A percentile compares a stretch with the other conserved stretches of the same genome.
These are phyloP conservation scores for Sturnira hondurensis DNA, from an alignment of 2,113 vertebrate species.

Conservation along the genomic window DNA sequence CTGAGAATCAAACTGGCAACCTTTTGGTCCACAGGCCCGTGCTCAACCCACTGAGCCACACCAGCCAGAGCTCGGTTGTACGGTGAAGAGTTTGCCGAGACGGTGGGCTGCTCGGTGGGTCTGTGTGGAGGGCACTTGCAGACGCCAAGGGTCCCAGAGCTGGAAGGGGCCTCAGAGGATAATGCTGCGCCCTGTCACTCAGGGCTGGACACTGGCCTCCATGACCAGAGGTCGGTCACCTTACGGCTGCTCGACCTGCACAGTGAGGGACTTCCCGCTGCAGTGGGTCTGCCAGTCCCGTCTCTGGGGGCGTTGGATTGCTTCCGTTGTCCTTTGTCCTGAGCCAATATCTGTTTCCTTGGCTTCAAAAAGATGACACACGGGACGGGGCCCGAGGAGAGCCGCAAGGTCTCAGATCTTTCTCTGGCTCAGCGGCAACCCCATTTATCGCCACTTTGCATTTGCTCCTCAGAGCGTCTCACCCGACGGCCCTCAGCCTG, in stretches of 20 bases:
- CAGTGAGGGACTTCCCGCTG: not conserved
- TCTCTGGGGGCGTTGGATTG: not conserved
- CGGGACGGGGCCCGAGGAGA: not conserved
- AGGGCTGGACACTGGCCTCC: not conserved
- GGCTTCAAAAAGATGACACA: not conserved
- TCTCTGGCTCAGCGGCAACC: not conserved
- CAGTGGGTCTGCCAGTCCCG: not conserved
- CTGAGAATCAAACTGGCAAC: too few relatives aligned
- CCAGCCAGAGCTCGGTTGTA: too few relatives aligned
- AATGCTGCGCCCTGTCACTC: fast-evolving
- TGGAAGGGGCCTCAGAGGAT: not conserved
- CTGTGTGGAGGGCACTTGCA: fast-evolving
- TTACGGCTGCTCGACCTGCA: fast-evolving
- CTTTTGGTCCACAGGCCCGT: too few relatives aligned
- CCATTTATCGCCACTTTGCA: not conserved
- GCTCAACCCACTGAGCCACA: too few relatives aligned
- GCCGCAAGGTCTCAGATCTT: not conserved
- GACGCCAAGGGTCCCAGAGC: not conserved
- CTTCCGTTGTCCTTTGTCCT: not conserved
- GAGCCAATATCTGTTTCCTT: not conserved
- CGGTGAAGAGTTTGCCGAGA: too few relatives aligned
- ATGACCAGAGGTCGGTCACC: fast-evolving
- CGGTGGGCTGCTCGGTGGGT: fast-evolving
- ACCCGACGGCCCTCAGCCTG: fast-evolving
- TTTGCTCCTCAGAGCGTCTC: not conserved